These are phyloP conservation scores for Drosophila orosa DNA, from an alignment of 1,140 invertebrate species.

Conservation along the genomic window DNA sequence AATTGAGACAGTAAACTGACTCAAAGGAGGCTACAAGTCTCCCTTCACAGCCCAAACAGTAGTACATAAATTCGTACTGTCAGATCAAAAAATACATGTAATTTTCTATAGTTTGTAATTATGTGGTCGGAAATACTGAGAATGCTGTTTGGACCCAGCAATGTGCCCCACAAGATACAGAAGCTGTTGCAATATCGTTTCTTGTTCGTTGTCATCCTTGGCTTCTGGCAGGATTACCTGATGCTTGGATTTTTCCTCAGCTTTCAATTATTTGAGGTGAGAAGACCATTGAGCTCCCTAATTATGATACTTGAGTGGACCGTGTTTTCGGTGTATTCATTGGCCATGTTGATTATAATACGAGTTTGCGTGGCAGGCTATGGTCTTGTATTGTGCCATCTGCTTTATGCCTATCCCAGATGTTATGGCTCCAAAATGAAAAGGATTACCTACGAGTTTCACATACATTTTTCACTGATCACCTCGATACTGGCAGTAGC, in stretches of 20 bases:
- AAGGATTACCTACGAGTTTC: constrained; percentile 1
- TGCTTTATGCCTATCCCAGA: constrained; percentile 28
- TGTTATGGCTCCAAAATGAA: neutral
- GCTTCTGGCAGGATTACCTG: constrained; percentile 20
- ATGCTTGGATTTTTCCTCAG: constrained; percentile 24
- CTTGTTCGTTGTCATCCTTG: constrained; percentile 9
- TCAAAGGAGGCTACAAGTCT: constrained; percentile 28
- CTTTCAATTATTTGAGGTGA: constrained; percentile 1
- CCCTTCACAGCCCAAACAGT: constrained; percentile 3
- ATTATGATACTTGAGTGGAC: neutral
- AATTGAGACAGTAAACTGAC: constrained; percentile 38
- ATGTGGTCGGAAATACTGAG: neutral
- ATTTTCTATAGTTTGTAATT: neutral
- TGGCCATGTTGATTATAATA: neutral
- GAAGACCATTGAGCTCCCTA: neutral
- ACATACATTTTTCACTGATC: constrained; percentile 1
- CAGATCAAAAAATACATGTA: neutral
- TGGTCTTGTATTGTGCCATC: constrained; percentile 21
- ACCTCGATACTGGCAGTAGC: neutral
- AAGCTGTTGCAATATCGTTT: constrained; percentile 35
- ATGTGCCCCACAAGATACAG: constrained; percentile 17
- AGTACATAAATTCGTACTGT: constrained; percentile 16
- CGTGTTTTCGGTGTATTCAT: constrained; percentile 1
- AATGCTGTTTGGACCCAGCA: neutral
- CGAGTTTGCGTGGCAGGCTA: constrained; percentile 9